phyloP scores from a whole-genome alignment of 2,797 vertebrate species.

The Eidolon dupreanum region DNA sequence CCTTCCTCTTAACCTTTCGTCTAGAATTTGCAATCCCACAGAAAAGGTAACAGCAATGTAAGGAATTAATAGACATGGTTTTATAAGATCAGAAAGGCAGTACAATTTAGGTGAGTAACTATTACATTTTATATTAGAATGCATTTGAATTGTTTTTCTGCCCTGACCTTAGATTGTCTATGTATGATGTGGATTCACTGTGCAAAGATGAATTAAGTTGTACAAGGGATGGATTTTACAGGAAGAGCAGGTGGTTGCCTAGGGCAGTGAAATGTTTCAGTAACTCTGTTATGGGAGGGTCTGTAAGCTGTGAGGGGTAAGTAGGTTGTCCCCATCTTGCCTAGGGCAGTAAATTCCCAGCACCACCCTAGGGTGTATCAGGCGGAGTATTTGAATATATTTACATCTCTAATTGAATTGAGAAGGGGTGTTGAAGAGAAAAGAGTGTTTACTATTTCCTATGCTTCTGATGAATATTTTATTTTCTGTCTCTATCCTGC shows the following conservation, averaged over 20 bases:
- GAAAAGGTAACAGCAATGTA: not conserved
- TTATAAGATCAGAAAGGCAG: not conserved
- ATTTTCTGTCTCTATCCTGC: not conserved
- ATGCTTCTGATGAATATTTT: not conserved
- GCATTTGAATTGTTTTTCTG: not conserved
- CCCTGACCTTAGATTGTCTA: not conserved
- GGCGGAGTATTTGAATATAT: constrained; percentile 50
- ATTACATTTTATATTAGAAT: not conserved
- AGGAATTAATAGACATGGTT: not conserved
- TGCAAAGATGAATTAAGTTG: not conserved
- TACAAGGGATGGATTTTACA: not conserved
- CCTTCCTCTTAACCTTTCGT: not conserved
- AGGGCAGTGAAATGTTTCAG: constrained; percentile 50
- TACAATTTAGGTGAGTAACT: too few species aligned
- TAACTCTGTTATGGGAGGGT: constrained; percentile 29
- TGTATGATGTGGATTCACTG: not conserved
- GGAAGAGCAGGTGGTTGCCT: constrained; percentile 64
- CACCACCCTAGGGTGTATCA: constrained; percentile 3
- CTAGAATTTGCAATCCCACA: not conserved
- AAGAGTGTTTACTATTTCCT: not conserved
- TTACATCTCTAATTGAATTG: not conserved
- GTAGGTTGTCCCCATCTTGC: constrained; percentile 30
- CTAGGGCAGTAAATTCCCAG: constrained; percentile 34
- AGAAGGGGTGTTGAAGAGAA: not conserved
- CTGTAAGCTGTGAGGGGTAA: constrained; percentile 51